These are phyloP conservation scores for Enteromius argenteus DNA, from an alignment of 2,797 vertebrate species.

Conservation along the genomic window DNA sequence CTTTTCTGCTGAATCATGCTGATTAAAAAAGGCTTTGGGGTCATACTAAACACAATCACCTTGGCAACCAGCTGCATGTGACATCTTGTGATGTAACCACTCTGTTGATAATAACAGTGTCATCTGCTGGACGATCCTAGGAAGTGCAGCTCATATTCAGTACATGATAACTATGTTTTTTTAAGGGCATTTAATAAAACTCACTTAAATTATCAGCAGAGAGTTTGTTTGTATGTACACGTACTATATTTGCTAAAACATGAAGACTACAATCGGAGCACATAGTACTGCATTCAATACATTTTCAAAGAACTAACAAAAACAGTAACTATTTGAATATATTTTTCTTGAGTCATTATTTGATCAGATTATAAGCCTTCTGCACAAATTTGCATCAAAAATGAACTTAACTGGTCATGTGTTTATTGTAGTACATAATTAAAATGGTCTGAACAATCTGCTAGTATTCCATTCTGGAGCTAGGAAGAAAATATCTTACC, in stretches of 20 bases:
- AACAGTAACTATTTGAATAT: background rate
- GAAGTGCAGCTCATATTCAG: background rate
- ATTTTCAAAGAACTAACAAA: background rate
- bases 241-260: background rate
- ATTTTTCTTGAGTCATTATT: background rate
- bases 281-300: background rate
- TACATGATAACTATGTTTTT: background rate
- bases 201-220: background rate
- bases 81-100: slow-evolving; percentile 69
- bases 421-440: background rate
- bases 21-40: slow-evolving; percentile 61
- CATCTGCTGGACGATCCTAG: slow-evolving; percentile 55
- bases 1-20: slow-evolving; percentile 76
- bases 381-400: background rate
- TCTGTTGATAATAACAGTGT: slow-evolving; percentile 34
- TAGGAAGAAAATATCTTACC: background rate
- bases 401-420: background rate
- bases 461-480: background rate
- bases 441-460: background rate
- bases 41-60: slow-evolving; percentile 71
- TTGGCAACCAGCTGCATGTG: slow-evolving; percentile 71
- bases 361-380: background rate
- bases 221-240: too few species aligned
- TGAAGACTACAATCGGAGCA: background rate
- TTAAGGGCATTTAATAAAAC: background rate